Evolutionary conservation across 2,113 vertebrate genomes (phyloP).

Genomic region (Larimichthys crocea): DNA sequence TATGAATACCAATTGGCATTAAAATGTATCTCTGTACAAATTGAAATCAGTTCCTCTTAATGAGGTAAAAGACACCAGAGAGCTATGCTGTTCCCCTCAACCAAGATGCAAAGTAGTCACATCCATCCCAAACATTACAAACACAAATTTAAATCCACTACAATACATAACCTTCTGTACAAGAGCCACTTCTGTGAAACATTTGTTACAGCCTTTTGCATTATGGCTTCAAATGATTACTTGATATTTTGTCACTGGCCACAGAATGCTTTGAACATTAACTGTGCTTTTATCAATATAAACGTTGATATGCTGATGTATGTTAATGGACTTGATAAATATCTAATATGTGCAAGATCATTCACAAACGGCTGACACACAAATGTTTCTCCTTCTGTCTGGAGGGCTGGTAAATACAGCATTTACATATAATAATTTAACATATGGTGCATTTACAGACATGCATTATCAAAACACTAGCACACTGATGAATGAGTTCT

Average conservation of each 20-base stretch:
- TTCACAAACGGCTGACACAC: constrained; percentile 1
- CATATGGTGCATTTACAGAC: constrained; percentile 30
- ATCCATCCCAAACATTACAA: background rate
- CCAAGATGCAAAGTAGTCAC: background rate
- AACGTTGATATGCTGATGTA: constrained; percentile 13
- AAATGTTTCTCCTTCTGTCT: constrained; percentile 39
- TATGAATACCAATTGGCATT: background rate
- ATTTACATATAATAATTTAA: constrained; percentile 44
- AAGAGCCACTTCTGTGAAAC: background rate
- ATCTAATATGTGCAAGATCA: no score
- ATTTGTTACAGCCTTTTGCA: background rate
- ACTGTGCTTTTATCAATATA: constrained; percentile 29
- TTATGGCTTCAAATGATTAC: background rate
- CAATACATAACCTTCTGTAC: background rate
- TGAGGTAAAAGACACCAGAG: background rate
- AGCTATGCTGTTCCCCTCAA: background rate
- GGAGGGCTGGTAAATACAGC: constrained; percentile 43
- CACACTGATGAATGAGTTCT: constrained; percentile 28
- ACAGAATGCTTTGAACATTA: constrained; percentile 5
- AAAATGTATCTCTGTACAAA: background rate
- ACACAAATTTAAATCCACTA: background rate
- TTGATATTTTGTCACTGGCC: constrained; percentile 12
- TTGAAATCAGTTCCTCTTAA: background rate
- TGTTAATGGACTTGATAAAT: constrained; percentile 17
- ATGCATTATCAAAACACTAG: constrained; percentile 27